A percentile compares a stretch with the other conserved stretches of the same genome.
Conservation (phyloP, 2,113 vertebrate species). For the Vidua chalybeata region DNA sequence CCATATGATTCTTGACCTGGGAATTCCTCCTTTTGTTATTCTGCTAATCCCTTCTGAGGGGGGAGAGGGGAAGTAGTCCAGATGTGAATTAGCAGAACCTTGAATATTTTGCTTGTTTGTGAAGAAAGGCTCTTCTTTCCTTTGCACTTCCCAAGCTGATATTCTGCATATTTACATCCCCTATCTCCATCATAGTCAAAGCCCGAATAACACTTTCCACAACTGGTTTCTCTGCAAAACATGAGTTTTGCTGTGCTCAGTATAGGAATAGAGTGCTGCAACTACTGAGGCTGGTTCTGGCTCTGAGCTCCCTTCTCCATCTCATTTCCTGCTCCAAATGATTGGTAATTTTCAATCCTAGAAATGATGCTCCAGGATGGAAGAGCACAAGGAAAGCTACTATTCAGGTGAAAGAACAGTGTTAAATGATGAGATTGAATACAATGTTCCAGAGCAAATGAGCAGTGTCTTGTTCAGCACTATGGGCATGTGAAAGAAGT, state of each 20-base stretch:
- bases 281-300: background rate
- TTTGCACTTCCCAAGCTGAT: background rate
- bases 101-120: background rate
- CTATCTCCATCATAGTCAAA: background rate
- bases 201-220: background rate
- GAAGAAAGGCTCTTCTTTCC: background rate
- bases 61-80: background rate
- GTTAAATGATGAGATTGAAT: background rate
- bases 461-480: background rate
- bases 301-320: background rate
- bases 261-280: background rate
- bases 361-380: background rate
- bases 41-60: background rate
- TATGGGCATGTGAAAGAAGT: background rate
- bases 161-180: background rate
- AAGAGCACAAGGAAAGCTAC: background rate
- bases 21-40: slow-evolving; percentile 10
- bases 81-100: background rate
- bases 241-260: background rate
- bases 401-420: background rate
- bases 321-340: background rate
- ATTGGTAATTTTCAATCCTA: background rate
- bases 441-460: background rate
- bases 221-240: background rate
- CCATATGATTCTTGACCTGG: background rate